Evolutionary conservation across 2,113 vertebrate species (phyloP), one percentile per base, ranked within the genome.

Genomic region (Malurus cyaneus): DNA sequence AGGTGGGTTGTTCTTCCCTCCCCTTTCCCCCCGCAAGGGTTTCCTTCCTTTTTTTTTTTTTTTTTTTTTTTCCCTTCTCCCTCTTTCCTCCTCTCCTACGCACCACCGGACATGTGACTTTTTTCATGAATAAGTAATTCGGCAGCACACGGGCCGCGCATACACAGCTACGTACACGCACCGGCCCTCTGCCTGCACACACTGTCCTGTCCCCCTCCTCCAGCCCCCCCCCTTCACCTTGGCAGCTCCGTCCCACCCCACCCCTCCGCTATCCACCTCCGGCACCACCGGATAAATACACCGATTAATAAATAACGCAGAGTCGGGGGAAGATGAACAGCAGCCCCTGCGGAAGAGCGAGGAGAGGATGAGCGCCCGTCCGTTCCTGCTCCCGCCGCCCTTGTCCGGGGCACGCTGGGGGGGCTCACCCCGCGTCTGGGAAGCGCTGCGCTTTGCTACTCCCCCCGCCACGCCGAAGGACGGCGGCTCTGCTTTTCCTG

Each of bases 1-100:
- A 99, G 99, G 99, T 99, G 97, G 98, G 99, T 85, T 52, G 47
- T 60, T 77, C 60, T 70, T 47, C 49, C 53, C 61, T 20, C 26
- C 8, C n/a, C 41, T 7, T 65, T 16, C 21, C 5, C n/a, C 56
- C 16, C 41, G 8, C 46, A 50, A 56, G 69, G 71, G 6, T 11
- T 87, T 41, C 25, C 20, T 71, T 49, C 6, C 19, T 61, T 66
- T 18, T 32, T 14, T 26, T 44, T 41, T 17, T 47, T 26, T 71
- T 77, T 36, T 31, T 36, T 11, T 3, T 12, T 56, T 16, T 70
- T 80, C 52, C 64, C 46, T 88, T 52, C 42, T n/a, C n/a, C n/a
- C 83, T 39, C 61, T 92, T 60, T 64, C 84, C 42, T 80, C 47
- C 36, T 94, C 72, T 88, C 74, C 94, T 82, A 82, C 39, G 59